phyloP scores from a whole-genome alignment of 2,797 vertebrate species.

The Holocentrus rufus region DNA sequence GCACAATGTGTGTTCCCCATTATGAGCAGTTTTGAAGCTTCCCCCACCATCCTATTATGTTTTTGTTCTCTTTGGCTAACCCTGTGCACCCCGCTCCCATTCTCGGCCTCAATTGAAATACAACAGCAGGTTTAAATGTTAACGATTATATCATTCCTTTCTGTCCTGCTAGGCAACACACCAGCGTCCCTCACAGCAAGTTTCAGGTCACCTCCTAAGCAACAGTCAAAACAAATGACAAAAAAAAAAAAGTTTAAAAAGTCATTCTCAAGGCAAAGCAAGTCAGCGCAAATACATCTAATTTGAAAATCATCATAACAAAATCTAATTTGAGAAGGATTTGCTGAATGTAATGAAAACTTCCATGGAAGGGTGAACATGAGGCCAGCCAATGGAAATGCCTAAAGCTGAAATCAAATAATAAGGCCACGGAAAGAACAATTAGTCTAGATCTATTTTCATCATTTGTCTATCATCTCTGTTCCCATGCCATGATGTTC shows the following conservation, averaged over 20 bases:
- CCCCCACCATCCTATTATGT: conserved; percentile 26
- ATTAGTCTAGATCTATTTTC: conserved; percentile 33
- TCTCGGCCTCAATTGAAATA: conserved; percentile 55
- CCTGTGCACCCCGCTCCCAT: conserved; percentile 10
- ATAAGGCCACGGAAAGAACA: conserved; percentile 30
- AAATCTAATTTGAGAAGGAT: conserved; percentile 67
- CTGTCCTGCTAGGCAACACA: conserved; percentile 61
- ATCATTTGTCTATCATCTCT: conserved; percentile 29
- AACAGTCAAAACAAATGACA: conserved; percentile 60
- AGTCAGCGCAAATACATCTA: conserved; percentile 38
- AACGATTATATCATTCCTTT: conserved; percentile 63
- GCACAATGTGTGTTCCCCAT: conserved; percentile 18
- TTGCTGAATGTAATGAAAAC: conserved; percentile 63
- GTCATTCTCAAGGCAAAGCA: conserved; percentile 41
- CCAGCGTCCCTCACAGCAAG: conserved; percentile 40
- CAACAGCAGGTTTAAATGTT: conserved; percentile 61
- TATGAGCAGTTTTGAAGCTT: not conserved
- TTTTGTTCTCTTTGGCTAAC: conserved; percentile 29
- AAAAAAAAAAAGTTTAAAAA: conserved; percentile 46
- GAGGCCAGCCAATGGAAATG: conserved; percentile 50
- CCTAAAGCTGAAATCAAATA: conserved; percentile 48
- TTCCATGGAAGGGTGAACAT: conserved; percentile 52
- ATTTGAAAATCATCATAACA: conserved; percentile 59
- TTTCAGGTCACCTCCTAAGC: conserved; percentile 50
- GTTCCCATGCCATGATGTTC: conserved; percentile 22